Evolutionary conservation across 2,888 invertebrate species (phyloP).

Genomic region (Apamea crenata): DNA sequence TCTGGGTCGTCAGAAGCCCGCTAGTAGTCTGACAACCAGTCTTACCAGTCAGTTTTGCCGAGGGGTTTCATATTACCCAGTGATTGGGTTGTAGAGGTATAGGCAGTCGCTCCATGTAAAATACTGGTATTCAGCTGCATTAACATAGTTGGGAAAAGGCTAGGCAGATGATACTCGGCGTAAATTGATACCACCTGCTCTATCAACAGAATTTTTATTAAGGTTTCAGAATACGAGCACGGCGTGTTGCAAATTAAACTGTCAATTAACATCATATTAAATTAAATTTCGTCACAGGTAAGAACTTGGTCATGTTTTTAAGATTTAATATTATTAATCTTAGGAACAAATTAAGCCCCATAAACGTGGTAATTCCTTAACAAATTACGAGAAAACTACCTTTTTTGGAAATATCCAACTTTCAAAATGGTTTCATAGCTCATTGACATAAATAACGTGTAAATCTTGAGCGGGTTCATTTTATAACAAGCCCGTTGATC

Average conservation of each 20-base stretch:
- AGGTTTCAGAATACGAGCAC: not conserved
- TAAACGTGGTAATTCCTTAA: slow-evolving; percentile 17
- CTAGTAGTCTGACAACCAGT: too few species aligned
- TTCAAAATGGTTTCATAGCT: slow-evolving; percentile 49
- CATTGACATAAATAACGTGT: slow-evolving; percentile 47
- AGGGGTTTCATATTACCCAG: too few species aligned
- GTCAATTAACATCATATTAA: not conserved
- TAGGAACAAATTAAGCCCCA: slow-evolving; percentile 6
- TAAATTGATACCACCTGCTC: not conserved
- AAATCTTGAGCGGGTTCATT: slow-evolving; percentile 51
- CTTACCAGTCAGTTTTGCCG: too few species aligned
- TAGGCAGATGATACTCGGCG: too few species aligned
- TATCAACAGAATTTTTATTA: not conserved
- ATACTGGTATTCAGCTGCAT: too few species aligned
- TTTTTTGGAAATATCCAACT: slow-evolving; percentile 33
- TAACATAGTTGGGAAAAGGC: too few species aligned
- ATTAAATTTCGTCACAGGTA: slow-evolving; percentile 6
- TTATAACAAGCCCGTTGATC: slow-evolving; percentile 63
- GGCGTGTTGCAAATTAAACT: slow-evolving; percentile 1
- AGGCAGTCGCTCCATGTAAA: too few species aligned
- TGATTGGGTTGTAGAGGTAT: too few species aligned
- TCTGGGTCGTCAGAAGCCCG: too few species aligned
- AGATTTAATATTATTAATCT: slow-evolving; percentile 9
- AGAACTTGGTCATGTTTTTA: not conserved
- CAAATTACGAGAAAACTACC: not conserved